Evolutionary conservation across 2,797 vertebrate genomes (phyloP), one percentile per base, ranked within the genome.

Genomic region (Rhinatrema bivittatum): DNA sequence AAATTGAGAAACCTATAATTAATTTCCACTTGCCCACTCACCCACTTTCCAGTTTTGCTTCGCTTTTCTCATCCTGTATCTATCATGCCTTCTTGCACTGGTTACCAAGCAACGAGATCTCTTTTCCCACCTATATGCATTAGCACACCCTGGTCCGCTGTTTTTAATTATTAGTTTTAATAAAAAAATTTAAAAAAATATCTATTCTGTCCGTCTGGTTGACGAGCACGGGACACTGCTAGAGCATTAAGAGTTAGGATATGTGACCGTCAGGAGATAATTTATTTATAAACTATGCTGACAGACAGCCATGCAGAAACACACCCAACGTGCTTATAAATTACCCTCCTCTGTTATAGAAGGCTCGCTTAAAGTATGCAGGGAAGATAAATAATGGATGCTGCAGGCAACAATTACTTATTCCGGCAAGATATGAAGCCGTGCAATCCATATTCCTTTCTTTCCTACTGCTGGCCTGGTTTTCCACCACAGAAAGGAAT

Each of bases 261-360:
- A 52, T 39, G 18, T 64, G 56, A 65, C 69, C 62, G 44, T 57
- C 55, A 56, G 55, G 40, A 56, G 49, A 55, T 68, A 81, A 77
- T 42, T 74, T 74, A 79, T 76, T 77, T 70, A 61, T 62, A 62
- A 46, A 42, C 62, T 49, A 40, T 49, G 38, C 60, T 16, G 46
- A 71, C 58, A 65, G 69, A 67, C 62, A 65, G 60, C 69, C 54
- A 42, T 52, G 55, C 60, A 41, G 36, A 56, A 70, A 36, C 53
- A 53, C 27, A 46, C 44, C 31, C 52, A 57, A 57, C 54, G 28
- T 61, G 65, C 68, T 64, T 62, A 56, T 62, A 65, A 71, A 73
- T 73, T 56, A 62, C 40, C 46, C 58, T 1, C 19, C 38, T 36
- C 37, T 60, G 70, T 46, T 39, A 36, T 44, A 37, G 39, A 42